These are phyloP conservation scores for Chouioia cunea DNA, from an alignment of 2,888 invertebrate species.

Conservation along the genomic window DNA sequence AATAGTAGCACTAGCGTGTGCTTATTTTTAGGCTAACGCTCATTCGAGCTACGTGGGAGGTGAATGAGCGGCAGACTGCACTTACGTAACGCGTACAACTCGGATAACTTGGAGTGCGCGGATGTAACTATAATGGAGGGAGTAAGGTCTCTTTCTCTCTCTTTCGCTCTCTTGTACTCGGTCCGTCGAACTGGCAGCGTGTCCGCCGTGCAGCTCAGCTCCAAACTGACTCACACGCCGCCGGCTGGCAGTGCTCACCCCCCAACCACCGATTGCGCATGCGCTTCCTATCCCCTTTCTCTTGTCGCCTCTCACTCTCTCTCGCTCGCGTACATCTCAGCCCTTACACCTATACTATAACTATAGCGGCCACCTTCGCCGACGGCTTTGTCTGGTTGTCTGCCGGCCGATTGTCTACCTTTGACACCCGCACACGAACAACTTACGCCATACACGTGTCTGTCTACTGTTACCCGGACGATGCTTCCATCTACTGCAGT, in stretches of 20 bases:
- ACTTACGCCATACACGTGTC: no score
- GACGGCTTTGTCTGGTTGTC: no score
- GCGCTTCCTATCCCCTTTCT: background rate
- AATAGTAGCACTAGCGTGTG: background rate
- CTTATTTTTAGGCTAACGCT: no score
- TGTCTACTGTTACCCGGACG: no score
- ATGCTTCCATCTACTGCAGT: no score
- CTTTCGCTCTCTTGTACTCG: slow-evolving; percentile 15
- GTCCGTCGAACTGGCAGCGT: slow-evolving; percentile 5
- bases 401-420: no score
- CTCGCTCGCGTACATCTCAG: slow-evolving; percentile 35
- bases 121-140: slow-evolving; percentile 4
- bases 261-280: slow-evolving; percentile 46
- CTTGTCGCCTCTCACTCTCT: slow-evolving; percentile 5
- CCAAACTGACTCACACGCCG: slow-evolving; percentile 57
- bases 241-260: background rate
- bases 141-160: slow-evolving; percentile 16
- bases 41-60: no score
- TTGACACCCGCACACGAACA: no score
- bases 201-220: slow-evolving; percentile 53
- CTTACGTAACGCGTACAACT: background rate
- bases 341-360: slow-evolving; percentile 25
- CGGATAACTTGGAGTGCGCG: no score
- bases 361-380: no score
- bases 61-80: no score